A percentile compares a stretch with the other conserved stretches of the same genome.
phyloP scores from a whole-genome alignment of 2,888 invertebrate genomes.

The Drosophila kuntzei region DNA sequence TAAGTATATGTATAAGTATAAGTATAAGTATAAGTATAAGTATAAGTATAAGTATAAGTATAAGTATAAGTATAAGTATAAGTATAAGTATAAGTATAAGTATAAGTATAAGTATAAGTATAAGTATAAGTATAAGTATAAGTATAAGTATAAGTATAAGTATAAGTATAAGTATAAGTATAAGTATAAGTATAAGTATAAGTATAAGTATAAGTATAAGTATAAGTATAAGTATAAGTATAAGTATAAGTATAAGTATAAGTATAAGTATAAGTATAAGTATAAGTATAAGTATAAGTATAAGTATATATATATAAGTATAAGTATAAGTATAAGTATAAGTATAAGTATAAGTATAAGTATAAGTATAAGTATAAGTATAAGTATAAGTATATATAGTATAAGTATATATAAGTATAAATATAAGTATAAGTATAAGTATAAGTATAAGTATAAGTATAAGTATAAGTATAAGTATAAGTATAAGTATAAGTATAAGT shows the following conservation, averaged over 20 bases:
- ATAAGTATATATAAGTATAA: no score
- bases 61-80: constrained; percentile 1
- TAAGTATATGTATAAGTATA: constrained; percentile 1
- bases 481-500: no score
- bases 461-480: no score
- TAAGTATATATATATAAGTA: not conserved
- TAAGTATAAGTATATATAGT: no score
- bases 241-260: not conserved
- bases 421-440: no score
- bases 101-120: not conserved
- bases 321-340: not conserved
- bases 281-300: not conserved
- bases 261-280: constrained; percentile 1
- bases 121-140: not conserved
- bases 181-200: not conserved
- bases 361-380: no score
- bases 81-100: not conserved
- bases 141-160: not conserved
- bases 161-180: constrained; percentile 1
- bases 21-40: not conserved
- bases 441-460: no score
- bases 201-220: not conserved
- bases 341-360: no score
- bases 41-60: not conserved
- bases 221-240: not conserved